These are phyloP conservation scores for Heliconius himera DNA, from an alignment of 1,140 invertebrate genomes.

Conservation along the genomic window DNA sequence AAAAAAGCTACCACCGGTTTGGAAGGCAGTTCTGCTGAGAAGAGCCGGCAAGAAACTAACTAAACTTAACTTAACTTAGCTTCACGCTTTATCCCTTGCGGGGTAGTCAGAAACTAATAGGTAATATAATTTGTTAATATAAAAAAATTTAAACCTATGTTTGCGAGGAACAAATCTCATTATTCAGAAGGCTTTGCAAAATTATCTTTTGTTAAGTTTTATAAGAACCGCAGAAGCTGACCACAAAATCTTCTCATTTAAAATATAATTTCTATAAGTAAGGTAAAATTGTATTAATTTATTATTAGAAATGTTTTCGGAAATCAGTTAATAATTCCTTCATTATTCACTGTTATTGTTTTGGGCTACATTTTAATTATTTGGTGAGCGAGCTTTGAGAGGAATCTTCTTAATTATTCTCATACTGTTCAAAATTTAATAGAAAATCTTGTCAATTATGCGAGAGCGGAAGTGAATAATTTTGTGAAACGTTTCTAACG, in stretches of 20 bases:
- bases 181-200: neutral
- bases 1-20: too few species aligned
- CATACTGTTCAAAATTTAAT: conserved; percentile 26
- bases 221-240: neutral
- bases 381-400: conserved; percentile 18
- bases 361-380: conserved; percentile 34
- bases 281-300: neutral
- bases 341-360: conserved; percentile 35
- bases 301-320: conserved; percentile 4
- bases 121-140: neutral
- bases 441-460: conserved; percentile 28
- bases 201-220: conserved; percentile 1
- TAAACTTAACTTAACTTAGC: too few species aligned
- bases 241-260: neutral
- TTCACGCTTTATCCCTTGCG: too few species aligned
- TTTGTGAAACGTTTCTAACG: neutral
- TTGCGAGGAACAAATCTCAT: neutral
- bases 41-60: too few species aligned
- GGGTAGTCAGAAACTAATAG: too few species aligned
- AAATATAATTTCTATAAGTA: neutral
- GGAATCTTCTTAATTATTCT: conserved; percentile 29
- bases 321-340: conserved; percentile 20
- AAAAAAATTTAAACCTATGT: neutral
- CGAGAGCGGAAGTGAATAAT: neutral
- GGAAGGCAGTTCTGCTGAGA: too few species aligned